Evolutionary conservation across 2,797 vertebrate species (phyloP).

Genomic region (Xiphophorus birchmanni): DNA sequence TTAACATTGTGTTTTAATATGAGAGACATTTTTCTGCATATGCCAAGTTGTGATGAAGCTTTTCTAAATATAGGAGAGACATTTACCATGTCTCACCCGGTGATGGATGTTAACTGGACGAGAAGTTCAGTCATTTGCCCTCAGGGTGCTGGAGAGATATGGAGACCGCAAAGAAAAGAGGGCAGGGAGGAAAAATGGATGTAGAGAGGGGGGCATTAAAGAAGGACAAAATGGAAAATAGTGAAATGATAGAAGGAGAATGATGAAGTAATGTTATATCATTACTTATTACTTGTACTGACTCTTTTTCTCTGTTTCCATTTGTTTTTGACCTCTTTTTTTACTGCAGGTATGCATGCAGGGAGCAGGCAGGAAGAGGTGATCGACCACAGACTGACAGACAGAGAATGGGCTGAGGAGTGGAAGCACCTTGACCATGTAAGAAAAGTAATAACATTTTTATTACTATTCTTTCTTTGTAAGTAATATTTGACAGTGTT

Average conservation of each 20-base stretch:
- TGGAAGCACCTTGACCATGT: slow-evolving; percentile 99
- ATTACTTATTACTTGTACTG: slow-evolving; percentile 22
- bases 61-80: slow-evolving; percentile 76
- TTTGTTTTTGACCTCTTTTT: slow-evolving; percentile 17
- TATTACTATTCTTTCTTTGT: slow-evolving; percentile 81
- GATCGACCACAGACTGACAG: slow-evolving; percentile 96
- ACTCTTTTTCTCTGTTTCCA: slow-evolving; percentile 37
- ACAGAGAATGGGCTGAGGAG: slow-evolving; percentile 98
- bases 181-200: slow-evolving; percentile 29
- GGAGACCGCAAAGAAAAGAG: slow-evolving; percentile 27
- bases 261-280: slow-evolving; percentile 25
- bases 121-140: slow-evolving; percentile 65
- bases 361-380: slow-evolving; percentile 93
- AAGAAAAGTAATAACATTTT: slow-evolving; percentile 88
- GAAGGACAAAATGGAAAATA: slow-evolving; percentile 24
- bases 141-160: slow-evolving; percentile 46
- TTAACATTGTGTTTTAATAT: slow-evolving; percentile 4
- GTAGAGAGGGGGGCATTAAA: slow-evolving; percentile 21
- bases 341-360: slow-evolving; percentile 83
- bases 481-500: slow-evolving; percentile 24
- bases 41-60: slow-evolving; percentile 54
- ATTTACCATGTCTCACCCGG: slow-evolving; percentile 63
- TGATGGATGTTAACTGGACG: slow-evolving; percentile 77
- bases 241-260: slow-evolving; percentile 5
- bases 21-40: slow-evolving; percentile 32